Base-by-base conservation (phyloP, 2,113 vertebrate species). In the Pterocles orientalis region DNA sequence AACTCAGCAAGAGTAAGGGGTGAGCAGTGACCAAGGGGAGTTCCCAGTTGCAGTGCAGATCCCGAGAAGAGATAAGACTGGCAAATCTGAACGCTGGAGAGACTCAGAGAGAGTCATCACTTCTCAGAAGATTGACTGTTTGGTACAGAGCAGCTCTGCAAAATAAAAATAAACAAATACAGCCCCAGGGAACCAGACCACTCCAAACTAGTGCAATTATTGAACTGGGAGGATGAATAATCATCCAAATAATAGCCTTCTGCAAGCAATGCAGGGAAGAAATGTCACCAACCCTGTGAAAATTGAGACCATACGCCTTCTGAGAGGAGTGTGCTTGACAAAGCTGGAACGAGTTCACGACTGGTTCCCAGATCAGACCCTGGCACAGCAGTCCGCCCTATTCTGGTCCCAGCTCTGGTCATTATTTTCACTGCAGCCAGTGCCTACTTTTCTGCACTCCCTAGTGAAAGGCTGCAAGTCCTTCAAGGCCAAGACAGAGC, bases 211-310 rank as follows among this genome's bases (percentile, higher is more conserved):
- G 57, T 81, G 39, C 56, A 34, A 9, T 60, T 82, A 75, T 43
- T 71, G 25, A 56, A 71, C 11, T 29, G 41, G 39, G 39, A 43
- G 43, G 39, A 75, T 94, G 83, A 94, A 43, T 69, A 86, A 94
- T 75, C 77, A 68, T 60, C 47, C 83, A 71, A 86, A 75, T 29
- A 86, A 75, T 29, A 64, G 50, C 12, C 86, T 78, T 36, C 83
- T 94, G 68, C 39, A 25, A 69, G 58, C 43, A 10, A 50, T 47
- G 45, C 36, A 86, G 34, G 69, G 51, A 93, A 86, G 72, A 82
- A 95, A 89, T 86, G 86, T 86, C 91, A 94, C 33, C 50, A 94
- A 20, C 56, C 39, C 68, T 14, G 34, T 34, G 34, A 73, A 83
- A 92, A 94, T 29, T 56, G 76, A 92, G 80, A 62, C 72, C 86